These are phyloP conservation scores for Taenioides sp. DNA, from an alignment of 2,797 vertebrate species.

Conservation along the genomic window DNA sequence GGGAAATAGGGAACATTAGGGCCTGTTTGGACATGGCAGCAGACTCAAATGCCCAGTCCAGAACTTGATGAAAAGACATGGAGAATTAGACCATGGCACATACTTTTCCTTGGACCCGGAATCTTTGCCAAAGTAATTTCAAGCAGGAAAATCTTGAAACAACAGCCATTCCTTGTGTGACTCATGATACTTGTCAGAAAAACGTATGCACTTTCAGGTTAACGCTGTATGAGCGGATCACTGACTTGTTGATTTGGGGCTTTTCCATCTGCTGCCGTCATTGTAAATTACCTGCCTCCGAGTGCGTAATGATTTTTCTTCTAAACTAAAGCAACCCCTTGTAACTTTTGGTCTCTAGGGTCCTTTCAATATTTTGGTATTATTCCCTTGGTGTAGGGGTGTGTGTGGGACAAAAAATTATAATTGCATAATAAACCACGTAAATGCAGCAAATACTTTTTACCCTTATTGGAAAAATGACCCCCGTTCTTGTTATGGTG, in stretches of 20 bases:
- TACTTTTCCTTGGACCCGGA: constrained; percentile 24
- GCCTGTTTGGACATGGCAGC: constrained; percentile 45
- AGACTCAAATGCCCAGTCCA: constrained; percentile 35
- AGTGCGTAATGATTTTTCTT: background rate
- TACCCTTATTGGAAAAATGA: background rate
- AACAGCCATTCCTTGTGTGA: constrained; percentile 3
- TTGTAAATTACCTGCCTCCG: background rate
- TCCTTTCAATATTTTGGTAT: no score
- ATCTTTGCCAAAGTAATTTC: constrained; percentile 11
- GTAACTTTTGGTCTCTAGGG: background rate
- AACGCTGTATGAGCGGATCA: background rate
- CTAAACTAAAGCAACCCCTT: background rate
- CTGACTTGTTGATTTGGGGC: background rate
- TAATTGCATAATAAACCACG: no score
- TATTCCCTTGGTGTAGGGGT: no score
- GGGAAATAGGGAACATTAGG: constrained; percentile 28
- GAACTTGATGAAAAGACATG: constrained; percentile 29
- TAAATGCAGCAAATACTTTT: background rate
- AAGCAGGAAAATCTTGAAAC: constrained; percentile 12
- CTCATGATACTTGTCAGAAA: constrained; percentile 5
- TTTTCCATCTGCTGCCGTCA: background rate
- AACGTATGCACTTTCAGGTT: constrained; percentile 1
- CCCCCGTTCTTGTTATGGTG: background rate
- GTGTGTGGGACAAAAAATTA: no score
- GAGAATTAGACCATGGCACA: constrained; percentile 26